Percentiles rank a stretch among this genome's conserved stretches.
Conservation (phyloP, 1,140 invertebrate species). For the Pissodes strobi region DNA sequence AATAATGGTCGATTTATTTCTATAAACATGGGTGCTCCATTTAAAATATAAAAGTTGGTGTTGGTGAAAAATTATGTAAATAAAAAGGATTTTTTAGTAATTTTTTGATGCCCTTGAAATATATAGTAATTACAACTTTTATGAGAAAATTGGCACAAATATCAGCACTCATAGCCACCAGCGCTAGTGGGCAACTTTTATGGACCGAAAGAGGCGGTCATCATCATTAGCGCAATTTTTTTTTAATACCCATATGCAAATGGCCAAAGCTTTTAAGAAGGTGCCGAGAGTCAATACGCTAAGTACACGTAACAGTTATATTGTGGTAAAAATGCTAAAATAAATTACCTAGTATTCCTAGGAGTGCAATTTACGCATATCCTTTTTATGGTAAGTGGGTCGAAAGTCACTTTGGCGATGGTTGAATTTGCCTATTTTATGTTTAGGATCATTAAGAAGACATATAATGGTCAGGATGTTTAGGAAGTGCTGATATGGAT, state of each 20-base stretch:
- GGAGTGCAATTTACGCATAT: slow-evolving; percentile 18
- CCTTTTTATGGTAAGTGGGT: slow-evolving; percentile 18
- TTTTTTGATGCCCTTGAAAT: no score
- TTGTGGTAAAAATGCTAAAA: slow-evolving; percentile 18
- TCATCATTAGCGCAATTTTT: slow-evolving; percentile 21
- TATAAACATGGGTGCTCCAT: no score
- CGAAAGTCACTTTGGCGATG: slow-evolving; percentile 8
- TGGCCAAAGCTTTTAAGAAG: slow-evolving; percentile 17
- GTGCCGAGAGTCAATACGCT: slow-evolving; percentile 17
- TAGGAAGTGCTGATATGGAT: no score
- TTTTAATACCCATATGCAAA: slow-evolving; percentile 10
- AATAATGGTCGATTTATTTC: no score
- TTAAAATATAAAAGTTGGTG: no score
- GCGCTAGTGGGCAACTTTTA: no score
- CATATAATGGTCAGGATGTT: slow-evolving; percentile 6
- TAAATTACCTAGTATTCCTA: slow-evolving; percentile 22
- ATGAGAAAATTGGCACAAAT: no score
- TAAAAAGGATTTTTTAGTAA: no score
- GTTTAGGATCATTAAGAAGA: slow-evolving; percentile 8
- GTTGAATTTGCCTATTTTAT: slow-evolving; percentile 11
- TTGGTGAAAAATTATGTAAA: no score
- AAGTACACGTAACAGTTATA: slow-evolving; percentile 19
- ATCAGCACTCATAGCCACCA: no score
- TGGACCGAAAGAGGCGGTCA: slow-evolving; percentile 12
- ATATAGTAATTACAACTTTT: no score